Evolutionary conservation across 2,113 vertebrate genomes (phyloP).

Genomic region (Anhinga anhinga): DNA sequence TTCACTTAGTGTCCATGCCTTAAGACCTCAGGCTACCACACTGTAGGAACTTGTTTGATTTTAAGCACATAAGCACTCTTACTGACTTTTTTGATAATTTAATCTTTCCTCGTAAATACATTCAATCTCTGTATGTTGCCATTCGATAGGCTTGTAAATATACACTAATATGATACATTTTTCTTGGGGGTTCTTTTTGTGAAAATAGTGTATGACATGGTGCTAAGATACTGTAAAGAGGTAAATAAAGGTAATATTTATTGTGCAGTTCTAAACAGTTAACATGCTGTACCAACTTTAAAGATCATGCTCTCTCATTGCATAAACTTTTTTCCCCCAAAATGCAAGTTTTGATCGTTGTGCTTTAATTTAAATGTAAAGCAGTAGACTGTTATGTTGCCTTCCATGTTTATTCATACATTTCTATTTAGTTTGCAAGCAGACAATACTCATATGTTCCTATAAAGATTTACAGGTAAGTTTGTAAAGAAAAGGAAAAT

Average conservation of each 20-base stretch:
- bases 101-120: neutral
- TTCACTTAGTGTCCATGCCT: neutral
- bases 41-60: neutral
- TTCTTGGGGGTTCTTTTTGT: neutral
- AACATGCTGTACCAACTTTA: neutral
- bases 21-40: neutral
- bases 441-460: neutral
- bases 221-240: neutral
- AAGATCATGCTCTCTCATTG: neutral
- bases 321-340: neutral
- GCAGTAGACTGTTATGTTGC: neutral
- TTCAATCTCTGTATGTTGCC: neutral
- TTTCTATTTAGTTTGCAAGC: neutral
- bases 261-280: neutral
- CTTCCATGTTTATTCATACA: neutral
- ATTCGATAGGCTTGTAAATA: neutral
- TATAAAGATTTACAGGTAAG: neutral
- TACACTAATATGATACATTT: rapidly evolving
- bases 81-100: neutral
- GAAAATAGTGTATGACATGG: neutral
- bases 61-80: neutral
- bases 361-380: neutral
- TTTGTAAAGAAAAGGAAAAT: neutral
- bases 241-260: neutral
- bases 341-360: neutral